These are phyloP conservation scores for Ornithoptera alexandrae DNA, from an alignment of 2,888 invertebrate species.

Conservation along the genomic window DNA sequence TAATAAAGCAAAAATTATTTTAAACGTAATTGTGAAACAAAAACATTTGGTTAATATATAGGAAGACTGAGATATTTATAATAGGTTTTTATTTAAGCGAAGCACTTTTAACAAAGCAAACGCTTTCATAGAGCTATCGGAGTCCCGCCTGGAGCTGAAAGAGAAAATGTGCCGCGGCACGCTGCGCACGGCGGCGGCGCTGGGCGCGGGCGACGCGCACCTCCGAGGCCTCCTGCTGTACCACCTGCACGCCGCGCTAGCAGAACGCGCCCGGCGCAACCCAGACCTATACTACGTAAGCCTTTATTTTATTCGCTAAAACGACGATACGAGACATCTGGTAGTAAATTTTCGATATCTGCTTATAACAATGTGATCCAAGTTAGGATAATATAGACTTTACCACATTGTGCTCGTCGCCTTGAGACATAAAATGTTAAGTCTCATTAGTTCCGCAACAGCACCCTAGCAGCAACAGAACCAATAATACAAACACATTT, in stretches of 20 bases:
- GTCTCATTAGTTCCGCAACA: background rate
- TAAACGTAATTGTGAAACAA: no score
- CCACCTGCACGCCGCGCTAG: conserved; percentile 76
- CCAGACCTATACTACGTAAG: conserved; percentile 61
- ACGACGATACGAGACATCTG: background rate
- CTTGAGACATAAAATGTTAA: background rate
- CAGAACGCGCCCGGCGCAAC: conserved; percentile 71
- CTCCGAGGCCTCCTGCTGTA: conserved; percentile 74
- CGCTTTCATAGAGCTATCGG: conserved; percentile 77
- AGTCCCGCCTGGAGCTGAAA: conserved; percentile 79
- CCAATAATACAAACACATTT: no score
- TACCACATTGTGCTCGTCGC: no score
- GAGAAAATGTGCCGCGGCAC: conserved; percentile 81
- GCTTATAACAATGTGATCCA: no score
- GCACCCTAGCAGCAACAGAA: no score
- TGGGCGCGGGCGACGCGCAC: conserved; percentile 80
- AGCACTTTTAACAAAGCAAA: background rate
- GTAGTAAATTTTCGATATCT: background rate
- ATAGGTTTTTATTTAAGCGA: background rate
- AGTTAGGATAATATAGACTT: no score
- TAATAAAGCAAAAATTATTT: no score
- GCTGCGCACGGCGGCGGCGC: conserved; percentile 75
- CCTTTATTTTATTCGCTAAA: background rate
- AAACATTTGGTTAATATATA: no score
- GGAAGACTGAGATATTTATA: background rate